Evolutionary conservation across 2,797 vertebrate species (phyloP), one percentile per base, ranked within the genome.

Genomic region (Characodon lateralis): DNA sequence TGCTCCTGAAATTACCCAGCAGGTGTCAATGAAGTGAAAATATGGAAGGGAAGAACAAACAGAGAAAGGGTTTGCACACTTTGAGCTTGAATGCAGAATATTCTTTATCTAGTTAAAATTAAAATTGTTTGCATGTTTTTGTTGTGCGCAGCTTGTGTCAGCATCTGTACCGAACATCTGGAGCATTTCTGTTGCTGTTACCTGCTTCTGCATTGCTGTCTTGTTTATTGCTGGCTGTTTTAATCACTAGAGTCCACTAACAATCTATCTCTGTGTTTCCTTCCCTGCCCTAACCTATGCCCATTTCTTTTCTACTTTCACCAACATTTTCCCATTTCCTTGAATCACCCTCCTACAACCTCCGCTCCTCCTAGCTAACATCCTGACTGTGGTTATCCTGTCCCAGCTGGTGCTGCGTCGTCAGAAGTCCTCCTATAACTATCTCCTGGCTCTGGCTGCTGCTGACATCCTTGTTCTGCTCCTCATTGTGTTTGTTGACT

Each of bases 381-480:
- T 98, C 94, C 89, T 99, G 91, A 99, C 98, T 0, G 98, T 99
- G 87, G 96, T 99, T 92, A 97, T 99, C 93, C 96, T 99, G 55
- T 98, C 98, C 66, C 98, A 98, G 94, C 94, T 99, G 59, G 98
- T 99, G 89, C 95, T 97, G 74, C 96, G 97, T 82, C 95, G 97
- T 80, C 98, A 99, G 94, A 99, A 99, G 92, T 99, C 98, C 78
- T 99, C 98, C 80, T 99, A 99, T 85, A 99, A 98, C 92, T 99
- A 99, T 84, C 98, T 99, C 51, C 85, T 99, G 90, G 98, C 98
- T 5, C 95, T 99, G 41, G 97, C 98, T 0, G 97, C 97, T 0
- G 98, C 98, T 0, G 98, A 99, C 93, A 97, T 99, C 89, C 88
- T 99, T 48, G 98, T 98, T 56, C 96, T 99, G 26, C 95, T 99